Evolutionary conservation across 2,888 invertebrate species (phyloP).

Genomic region (Germaria angustata): DNA sequence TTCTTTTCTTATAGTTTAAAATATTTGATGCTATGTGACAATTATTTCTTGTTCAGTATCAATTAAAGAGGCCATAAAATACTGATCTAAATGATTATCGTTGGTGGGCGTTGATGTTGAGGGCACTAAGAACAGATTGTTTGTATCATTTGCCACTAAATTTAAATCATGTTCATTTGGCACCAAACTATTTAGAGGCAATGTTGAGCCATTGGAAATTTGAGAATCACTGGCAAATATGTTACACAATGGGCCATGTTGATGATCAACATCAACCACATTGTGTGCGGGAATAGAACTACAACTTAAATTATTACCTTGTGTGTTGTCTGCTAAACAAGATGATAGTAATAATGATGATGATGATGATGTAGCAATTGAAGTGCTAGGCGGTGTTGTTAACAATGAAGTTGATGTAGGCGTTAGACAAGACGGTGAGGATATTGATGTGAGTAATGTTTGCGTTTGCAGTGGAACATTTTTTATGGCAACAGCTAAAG

Average conservation of each 20-base stretch:
- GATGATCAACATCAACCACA: constrained; percentile 3
- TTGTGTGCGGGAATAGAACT: constrained; percentile 18
- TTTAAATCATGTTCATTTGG: constrained; percentile 31
- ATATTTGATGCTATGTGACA: constrained; percentile 62
- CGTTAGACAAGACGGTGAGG: neutral
- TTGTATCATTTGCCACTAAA: constrained; percentile 40
- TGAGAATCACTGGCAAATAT: constrained; percentile 43
- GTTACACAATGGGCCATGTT: constrained; percentile 24
- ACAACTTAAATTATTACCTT: constrained; percentile 32
- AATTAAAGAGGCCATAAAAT: constrained; percentile 66
- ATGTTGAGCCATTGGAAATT: constrained; percentile 25
- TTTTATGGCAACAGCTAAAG: constrained; percentile 3
- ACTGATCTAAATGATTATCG: constrained; percentile 61
- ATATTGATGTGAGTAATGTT: neutral
- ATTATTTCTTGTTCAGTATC: constrained; percentile 69
- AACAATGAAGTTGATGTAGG: neutral
- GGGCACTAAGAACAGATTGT: constrained; percentile 49
- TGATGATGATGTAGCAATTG: constrained; percentile 5
- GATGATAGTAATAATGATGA: neutral
- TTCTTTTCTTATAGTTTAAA: constrained; percentile 18
- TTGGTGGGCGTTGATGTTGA: constrained; percentile 12
- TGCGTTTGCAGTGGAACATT: neutral
- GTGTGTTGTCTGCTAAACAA: constrained; percentile 10
- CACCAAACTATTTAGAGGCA: constrained; percentile 50
- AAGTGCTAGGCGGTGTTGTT: too few species aligned